phyloP scores from a whole-genome alignment of 2,113 vertebrate genomes.

The Rutilus rutilus region DNA sequence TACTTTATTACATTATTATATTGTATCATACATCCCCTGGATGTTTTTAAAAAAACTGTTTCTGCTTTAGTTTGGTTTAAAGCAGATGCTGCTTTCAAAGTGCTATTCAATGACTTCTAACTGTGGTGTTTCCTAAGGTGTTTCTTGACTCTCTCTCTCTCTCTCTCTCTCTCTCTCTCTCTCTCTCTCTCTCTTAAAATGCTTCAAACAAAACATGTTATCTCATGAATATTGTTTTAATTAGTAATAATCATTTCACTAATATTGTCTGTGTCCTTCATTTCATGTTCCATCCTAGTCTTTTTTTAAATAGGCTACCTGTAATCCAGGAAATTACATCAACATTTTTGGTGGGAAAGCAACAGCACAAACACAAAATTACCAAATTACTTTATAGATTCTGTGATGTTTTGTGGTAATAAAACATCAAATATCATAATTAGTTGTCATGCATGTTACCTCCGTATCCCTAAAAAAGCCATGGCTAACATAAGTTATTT shows the following conservation, averaged over 20 bases:
- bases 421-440: neutral
- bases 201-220: too few relatives aligned
- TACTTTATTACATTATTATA: too few relatives aligned
- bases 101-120: neutral
- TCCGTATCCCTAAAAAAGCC: neutral
- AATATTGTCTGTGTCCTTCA: neutral
- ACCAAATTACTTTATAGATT: neutral
- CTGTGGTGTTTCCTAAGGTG: too few relatives aligned
- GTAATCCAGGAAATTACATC: neutral
- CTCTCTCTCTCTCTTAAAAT: too few relatives aligned
- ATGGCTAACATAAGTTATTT: neutral
- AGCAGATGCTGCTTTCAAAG: neutral
- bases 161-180: too few relatives aligned
- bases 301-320: neutral
- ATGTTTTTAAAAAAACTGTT: too few relatives aligned
- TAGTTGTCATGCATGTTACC: neutral
- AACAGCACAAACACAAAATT: neutral
- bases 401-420: neutral
- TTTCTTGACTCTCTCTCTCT: too few relatives aligned
- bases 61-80: too few relatives aligned
- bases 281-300: neutral
- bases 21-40: too few relatives aligned
- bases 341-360: neutral
- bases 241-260: neutral
- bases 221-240: neutral